These are phyloP conservation scores for Odiellus spinosus DNA, from an alignment of 2,888 invertebrate genomes.

Conservation along the genomic window DNA sequence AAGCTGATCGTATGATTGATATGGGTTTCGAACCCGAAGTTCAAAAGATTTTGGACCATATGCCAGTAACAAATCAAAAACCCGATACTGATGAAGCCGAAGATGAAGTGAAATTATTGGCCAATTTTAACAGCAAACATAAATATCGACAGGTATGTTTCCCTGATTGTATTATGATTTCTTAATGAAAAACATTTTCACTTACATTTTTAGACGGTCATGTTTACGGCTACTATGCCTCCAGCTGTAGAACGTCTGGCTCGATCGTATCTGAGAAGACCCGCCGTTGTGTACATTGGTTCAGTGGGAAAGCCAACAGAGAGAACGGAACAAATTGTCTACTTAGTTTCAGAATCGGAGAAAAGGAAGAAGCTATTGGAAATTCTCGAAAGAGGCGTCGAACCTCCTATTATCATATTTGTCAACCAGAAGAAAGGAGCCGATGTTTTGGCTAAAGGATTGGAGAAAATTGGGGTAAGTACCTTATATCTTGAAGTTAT, in stretches of 20 bases:
- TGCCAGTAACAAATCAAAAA: slow-evolving; percentile 95
- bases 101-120: slow-evolving; percentile 72
- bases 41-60: slow-evolving; percentile 89
- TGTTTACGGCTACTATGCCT: slow-evolving; percentile 99
- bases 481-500: slow-evolving; percentile 5
- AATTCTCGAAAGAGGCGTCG: slow-evolving; percentile 66
- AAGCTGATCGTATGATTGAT: slow-evolving; percentile 98
- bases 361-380: slow-evolving; percentile 93
- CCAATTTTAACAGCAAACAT: slow-evolving; percentile 86
- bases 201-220: slow-evolving; percentile 73
- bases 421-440: slow-evolving; percentile 99
- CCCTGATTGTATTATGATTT: neutral
- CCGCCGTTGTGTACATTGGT: slow-evolving; percentile 94
- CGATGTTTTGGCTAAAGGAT: slow-evolving; percentile 86
- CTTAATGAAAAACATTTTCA: neutral
- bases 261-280: slow-evolving; percentile 79
- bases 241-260: slow-evolving; percentile 93
- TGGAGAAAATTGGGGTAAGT: slow-evolving; percentile 77
- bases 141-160: slow-evolving; percentile 67
- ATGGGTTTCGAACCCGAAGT: slow-evolving; percentile 98
- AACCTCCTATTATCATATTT: slow-evolving; percentile 97
- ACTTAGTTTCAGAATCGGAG: slow-evolving; percentile 85
- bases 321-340: slow-evolving; percentile 91
- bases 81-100: slow-evolving; percentile 98
- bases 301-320: slow-evolving; percentile 94